phyloP scores from a whole-genome alignment of 2,113 vertebrate genomes.

The Castor canadensis region DNA sequence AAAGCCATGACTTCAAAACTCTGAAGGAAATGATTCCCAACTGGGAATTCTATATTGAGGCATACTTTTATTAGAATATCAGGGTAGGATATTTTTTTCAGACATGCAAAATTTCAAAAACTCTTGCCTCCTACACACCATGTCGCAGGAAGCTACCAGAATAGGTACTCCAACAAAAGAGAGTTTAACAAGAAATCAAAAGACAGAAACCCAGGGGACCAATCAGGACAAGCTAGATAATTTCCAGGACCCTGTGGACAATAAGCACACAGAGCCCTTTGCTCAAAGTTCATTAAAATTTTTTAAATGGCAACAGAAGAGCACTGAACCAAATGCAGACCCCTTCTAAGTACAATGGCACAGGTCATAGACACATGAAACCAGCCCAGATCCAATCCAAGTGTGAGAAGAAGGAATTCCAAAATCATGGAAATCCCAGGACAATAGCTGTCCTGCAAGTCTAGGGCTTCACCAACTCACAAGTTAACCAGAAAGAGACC shows the following conservation, averaged over 20 bases:
- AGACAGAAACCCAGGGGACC: not conserved
- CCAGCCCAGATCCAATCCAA: not conserved
- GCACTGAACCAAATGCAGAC: not conserved
- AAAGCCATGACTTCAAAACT: not conserved
- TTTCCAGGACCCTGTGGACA: not conserved
- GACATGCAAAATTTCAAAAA: slow-evolving; percentile 1
- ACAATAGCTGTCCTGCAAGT: not conserved
- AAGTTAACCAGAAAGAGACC: not conserved
- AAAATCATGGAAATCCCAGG: not conserved
- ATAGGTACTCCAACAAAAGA: not conserved
- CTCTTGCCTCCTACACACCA: not conserved
- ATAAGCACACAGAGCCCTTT: not conserved
- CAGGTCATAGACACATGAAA: not conserved
- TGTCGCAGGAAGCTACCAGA: slow-evolving; percentile 8
- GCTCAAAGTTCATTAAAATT: not conserved
- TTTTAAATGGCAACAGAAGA: not conserved
- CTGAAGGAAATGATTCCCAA: not conserved
- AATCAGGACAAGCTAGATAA: not conserved
- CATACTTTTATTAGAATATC: not conserved
- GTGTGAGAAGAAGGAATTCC: not conserved
- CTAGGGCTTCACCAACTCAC: not conserved
- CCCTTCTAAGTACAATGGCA: rapidly evolving
- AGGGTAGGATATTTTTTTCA: slow-evolving; percentile 41
- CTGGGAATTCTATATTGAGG: not conserved
- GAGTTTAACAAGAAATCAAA: not conserved